phyloP scores from a whole-genome alignment of 2,113 vertebrate species.

The Neomonachus schauinslandi region DNA sequence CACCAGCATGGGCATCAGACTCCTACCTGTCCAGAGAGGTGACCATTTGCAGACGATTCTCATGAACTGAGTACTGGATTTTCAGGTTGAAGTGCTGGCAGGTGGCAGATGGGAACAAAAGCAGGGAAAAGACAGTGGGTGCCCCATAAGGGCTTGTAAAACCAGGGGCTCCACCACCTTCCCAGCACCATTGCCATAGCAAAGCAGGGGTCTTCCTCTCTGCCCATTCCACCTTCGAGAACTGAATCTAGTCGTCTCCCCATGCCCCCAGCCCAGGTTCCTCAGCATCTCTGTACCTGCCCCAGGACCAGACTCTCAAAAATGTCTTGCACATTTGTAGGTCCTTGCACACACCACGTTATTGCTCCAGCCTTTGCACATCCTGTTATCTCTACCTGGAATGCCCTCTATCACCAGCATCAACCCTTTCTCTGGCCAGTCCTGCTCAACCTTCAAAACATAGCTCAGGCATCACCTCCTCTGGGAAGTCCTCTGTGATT shows the following conservation, averaged over 20 bases:
- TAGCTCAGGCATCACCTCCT: neutral
- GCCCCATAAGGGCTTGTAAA: neutral
- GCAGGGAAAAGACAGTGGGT: neutral
- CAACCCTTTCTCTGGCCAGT: neutral
- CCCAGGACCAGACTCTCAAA: neutral
- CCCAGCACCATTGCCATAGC: neutral
- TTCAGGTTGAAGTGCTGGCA: constrained; percentile 72
- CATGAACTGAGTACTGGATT: constrained; percentile 36
- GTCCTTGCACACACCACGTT: neutral
- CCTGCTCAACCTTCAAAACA: neutral
- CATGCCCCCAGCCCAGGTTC: neutral
- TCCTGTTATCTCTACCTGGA: neutral
- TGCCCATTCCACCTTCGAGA: neutral
- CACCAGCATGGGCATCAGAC: neutral
- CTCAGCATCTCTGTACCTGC: neutral
- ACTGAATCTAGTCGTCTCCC: neutral
- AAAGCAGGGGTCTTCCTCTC: neutral
- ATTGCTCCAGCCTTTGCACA: neutral
- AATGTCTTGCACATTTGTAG: neutral
- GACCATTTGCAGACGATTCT: constrained; percentile 63
- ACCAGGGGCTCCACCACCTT: neutral
- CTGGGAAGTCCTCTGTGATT: constrained; percentile 50
- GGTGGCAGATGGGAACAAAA: neutral
- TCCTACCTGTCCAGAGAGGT: constrained; percentile 58
- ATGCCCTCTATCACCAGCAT: neutral